Evolutionary conservation across 2,797 vertebrate species (phyloP).

Genomic region (Peromyscus attwateri): DNA sequence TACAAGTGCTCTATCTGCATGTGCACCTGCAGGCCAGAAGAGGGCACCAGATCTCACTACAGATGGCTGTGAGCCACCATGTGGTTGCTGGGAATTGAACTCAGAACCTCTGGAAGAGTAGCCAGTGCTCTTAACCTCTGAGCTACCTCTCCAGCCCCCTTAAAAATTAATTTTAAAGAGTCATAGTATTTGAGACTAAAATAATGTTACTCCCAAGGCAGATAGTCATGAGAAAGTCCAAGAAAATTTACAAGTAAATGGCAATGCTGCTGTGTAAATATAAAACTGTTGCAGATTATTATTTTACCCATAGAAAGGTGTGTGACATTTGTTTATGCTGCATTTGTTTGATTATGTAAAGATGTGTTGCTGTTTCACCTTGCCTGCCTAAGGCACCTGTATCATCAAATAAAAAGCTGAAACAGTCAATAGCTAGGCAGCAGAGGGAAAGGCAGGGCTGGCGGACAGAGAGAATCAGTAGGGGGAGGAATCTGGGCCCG

Average conservation of each 20-base stretch:
- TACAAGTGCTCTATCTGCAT: no score
- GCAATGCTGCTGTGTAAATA: background rate
- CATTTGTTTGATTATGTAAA: no score
- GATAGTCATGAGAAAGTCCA: background rate
- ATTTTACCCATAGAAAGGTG: background rate
- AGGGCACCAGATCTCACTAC: no score
- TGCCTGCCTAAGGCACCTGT: background rate
- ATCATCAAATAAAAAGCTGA: background rate
- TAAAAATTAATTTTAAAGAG: constrained; percentile 28
- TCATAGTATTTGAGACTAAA: background rate
- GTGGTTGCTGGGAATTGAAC: no score
- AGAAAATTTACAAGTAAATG: background rate
- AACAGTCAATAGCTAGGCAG: background rate
- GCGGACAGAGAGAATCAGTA: background rate
- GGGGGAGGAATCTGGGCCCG: background rate
- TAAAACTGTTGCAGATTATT: background rate
- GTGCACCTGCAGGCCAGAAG: no score
- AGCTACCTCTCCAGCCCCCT: no score
- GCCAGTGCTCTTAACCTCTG: no score
- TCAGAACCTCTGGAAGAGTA: no score
- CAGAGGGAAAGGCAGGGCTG: background rate
- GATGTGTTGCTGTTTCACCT: background rate
- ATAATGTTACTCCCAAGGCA: background rate
- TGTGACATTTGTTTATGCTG: background rate
- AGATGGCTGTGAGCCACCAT: no score